A percentile compares a stretch with the other conserved stretches of the same genome.
Conservation (phyloP, 2,113 vertebrate species). For the Sapajus apella region DNA sequence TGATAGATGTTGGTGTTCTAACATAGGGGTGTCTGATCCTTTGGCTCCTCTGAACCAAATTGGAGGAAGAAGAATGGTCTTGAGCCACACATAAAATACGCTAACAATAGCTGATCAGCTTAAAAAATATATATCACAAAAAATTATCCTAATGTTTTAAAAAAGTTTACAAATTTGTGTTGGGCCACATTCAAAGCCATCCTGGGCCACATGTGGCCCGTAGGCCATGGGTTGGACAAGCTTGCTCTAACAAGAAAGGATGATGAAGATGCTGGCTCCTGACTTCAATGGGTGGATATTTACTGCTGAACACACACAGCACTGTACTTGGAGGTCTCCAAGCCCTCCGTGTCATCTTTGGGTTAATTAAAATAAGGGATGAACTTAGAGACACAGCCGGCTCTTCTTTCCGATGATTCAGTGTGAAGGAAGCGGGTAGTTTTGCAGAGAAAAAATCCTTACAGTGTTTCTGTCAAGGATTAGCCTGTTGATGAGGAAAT, state of each 20-base stretch:
- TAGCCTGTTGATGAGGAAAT: slow-evolving; percentile 59
- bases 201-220: too few species aligned
- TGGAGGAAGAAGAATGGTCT: too few species aligned
- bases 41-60: too few species aligned
- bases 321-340: not conserved
- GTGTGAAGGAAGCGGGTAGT: slow-evolving; percentile 47
- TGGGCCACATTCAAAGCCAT: too few species aligned
- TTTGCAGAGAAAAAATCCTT: slow-evolving; percentile 8
- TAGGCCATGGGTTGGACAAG: too few species aligned
- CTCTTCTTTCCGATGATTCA: slow-evolving; percentile 37
- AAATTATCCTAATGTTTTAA: too few species aligned
- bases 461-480: slow-evolving; percentile 47
- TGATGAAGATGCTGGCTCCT: slow-evolving; percentile 17
- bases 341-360: slow-evolving; percentile 42
- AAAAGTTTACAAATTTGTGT: too few species aligned
- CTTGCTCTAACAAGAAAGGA: slow-evolving; percentile 36
- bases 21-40: not conserved
- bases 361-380: slow-evolving; percentile 53
- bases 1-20: slow-evolving; percentile 39
- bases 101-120: too few species aligned
- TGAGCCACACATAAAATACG: too few species aligned
- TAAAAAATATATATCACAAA: too few species aligned
- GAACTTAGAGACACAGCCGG: not conserved
- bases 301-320: not conserved
- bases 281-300: not conserved